Percentiles rank a stretch among this genome's conserved stretches.
Evolutionary conservation across 2,888 invertebrate species (phyloP).

Genomic region (Merodon equestris): DNA sequence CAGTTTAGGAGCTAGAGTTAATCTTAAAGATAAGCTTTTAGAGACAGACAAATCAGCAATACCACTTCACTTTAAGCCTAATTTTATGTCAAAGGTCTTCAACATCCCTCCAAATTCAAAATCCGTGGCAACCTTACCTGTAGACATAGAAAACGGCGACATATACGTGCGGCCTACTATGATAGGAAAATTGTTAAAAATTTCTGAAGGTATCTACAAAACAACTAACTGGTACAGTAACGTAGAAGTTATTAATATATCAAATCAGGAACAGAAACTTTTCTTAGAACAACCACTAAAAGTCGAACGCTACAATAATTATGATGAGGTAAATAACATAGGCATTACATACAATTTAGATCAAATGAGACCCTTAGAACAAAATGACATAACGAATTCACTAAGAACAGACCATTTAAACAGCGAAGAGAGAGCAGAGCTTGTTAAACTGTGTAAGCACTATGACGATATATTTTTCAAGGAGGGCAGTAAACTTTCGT

Average conservation of each 20-base stretch:
- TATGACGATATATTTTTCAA: constrained; percentile 31
- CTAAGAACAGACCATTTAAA: constrained; percentile 20
- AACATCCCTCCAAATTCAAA: not conserved
- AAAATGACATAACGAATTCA: not conserved
- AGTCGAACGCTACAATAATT: constrained; percentile 9
- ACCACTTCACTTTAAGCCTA: constrained; percentile 10
- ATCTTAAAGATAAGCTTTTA: constrained; percentile 25
- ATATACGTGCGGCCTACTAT: not conserved
- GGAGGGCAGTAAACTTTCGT: constrained; percentile 40
- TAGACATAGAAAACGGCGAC: constrained; percentile 14
- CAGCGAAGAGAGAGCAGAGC: constrained; percentile 7
- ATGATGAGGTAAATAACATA: not conserved
- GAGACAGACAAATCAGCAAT: constrained; percentile 19
- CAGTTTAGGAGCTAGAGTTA: constrained; percentile 25
- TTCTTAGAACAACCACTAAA: constrained; percentile 40
- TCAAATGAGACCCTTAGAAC: not conserved
- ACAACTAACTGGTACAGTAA: constrained; percentile 28
- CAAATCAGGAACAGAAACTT: constrained; percentile 14
- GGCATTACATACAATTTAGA: not conserved
- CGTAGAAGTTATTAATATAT: constrained; percentile 35
- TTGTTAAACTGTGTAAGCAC: constrained; percentile 40
- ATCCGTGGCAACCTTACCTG: not conserved
- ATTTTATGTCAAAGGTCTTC: constrained; percentile 2
- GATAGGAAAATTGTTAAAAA: constrained; percentile 7
- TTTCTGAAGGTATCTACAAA: constrained; percentile 23